Percentiles rank a stretch among this genome's conserved stretches.
These are phyloP conservation scores for Heliconius nattereri DNA, from an alignment of 1,140 invertebrate species.

Conservation along the genomic window DNA sequence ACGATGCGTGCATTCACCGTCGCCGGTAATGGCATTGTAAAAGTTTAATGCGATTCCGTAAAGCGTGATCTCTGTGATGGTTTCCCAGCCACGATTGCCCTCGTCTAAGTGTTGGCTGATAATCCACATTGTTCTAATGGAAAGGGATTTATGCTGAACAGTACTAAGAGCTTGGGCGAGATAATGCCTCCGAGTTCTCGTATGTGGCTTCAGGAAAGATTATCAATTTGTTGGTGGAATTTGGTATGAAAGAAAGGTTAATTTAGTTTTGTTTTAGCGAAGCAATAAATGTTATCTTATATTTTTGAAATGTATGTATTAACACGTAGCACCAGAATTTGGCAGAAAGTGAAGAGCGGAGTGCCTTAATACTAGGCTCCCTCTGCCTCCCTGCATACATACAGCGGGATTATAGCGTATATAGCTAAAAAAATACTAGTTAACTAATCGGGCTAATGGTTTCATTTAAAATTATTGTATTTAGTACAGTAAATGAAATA, in stretches of 20 bases:
- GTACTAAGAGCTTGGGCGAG: not conserved
- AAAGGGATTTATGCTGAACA: not conserved
- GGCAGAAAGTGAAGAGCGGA: too few relatives aligned
- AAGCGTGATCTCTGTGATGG: conserved; percentile 27
- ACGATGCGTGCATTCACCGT: conserved; percentile 56
- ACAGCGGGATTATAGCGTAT: too few relatives aligned
- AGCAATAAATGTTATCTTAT: not conserved
- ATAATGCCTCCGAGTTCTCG: not conserved
- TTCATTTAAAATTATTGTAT: not conserved
- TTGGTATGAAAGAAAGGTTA: not conserved
- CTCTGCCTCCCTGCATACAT: too few relatives aligned
- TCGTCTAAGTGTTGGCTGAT: conserved; percentile 21
- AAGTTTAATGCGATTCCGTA: conserved; percentile 44
- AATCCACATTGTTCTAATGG: conserved; percentile 31
- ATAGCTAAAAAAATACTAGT: too few relatives aligned
- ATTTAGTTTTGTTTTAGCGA: not conserved
- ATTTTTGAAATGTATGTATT: too few relatives aligned
- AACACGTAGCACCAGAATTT: too few relatives aligned
- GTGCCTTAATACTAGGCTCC: too few relatives aligned
- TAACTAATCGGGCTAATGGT: too few relatives aligned
- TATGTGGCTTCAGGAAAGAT: not conserved
- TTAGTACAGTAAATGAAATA: not conserved
- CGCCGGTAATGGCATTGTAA: conserved; percentile 55
- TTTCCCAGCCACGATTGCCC: conserved; percentile 27
- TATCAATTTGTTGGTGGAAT: not conserved